These are phyloP conservation scores for Proterorhinus semilunaris DNA, from an alignment of 2,113 vertebrate genomes.

Conservation along the genomic window DNA sequence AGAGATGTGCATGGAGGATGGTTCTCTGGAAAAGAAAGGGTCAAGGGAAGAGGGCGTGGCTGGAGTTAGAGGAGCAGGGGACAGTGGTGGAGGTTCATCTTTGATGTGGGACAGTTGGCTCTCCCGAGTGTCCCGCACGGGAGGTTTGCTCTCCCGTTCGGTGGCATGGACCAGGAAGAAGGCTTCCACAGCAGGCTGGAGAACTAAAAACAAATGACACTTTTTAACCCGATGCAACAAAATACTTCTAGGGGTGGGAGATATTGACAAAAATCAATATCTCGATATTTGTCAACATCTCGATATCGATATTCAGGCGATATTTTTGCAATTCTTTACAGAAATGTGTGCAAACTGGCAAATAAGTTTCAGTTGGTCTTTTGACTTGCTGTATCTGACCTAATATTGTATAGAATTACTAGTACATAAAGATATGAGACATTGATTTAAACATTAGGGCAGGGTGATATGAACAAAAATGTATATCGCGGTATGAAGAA, in stretches of 20 bases:
- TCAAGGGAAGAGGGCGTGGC: conserved; percentile 91
- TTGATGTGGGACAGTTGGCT: conserved; percentile 94
- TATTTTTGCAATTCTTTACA: no score
- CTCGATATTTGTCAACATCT: no score
- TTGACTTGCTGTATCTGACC: no score
- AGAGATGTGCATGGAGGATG: conserved; percentile 93
- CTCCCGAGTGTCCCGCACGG: conserved; percentile 88
- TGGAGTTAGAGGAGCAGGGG: conserved; percentile 89
- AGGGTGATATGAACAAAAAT: no score
- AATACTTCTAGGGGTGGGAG: neutral
- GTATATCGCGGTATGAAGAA: no score
- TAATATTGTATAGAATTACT: no score
- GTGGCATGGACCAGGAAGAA: conserved; percentile 95
- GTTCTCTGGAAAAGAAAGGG: conserved; percentile 91
- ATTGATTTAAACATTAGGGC: no score
- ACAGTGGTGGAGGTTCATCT: conserved; percentile 89
- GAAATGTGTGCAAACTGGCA: no score
- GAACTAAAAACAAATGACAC: conserved; percentile 67
- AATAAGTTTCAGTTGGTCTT: no score
- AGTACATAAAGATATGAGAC: no score
- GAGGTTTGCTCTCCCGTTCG: conserved; percentile 92
- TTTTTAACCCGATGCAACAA: neutral
- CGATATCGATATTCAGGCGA: no score
- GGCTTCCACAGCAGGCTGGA: conserved; percentile 92
- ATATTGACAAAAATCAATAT: no score